Evolutionary conservation across 1,140 invertebrate genomes (phyloP), one percentile per base, ranked within the genome.

Genomic region (Zaprionus inermis): DNA sequence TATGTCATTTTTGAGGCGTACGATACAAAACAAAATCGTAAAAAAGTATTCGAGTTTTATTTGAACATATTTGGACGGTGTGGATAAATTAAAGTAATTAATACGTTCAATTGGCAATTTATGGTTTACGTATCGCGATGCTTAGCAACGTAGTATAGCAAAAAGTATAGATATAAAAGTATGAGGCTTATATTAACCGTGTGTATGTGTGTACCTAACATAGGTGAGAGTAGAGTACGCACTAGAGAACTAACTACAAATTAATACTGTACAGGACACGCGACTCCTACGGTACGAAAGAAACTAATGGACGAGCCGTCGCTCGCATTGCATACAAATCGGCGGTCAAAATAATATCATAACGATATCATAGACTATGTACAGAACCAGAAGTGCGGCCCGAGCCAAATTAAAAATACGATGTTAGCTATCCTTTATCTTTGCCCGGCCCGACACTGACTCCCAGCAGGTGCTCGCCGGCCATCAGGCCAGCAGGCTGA

Each of bases 401-500:
- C 11, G 41, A 34, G 56, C 63, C 72, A 70, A 89, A 80, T 85
- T 92, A 92, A 73, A 92, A 92, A 58, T 91, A 92, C 41, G 83
- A 66, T 74, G 79, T 80, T 79, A 92, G 91, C 91, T 92, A 92
- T 86, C 91, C 92, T 70, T 92, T 92, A 12, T 92, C 92, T 61
- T 92, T 92, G 46, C 91, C 91, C 3, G 91, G 76, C 11, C 91
- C 91, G 20, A 92, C 91, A 63, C 91, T 92, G 46, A 92, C 91
- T 54, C 92, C 92, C 28, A 92, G 69, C 54, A 92, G 70, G 77
- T 92, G 92, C 60, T 92, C 92, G 12, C 91, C 91, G 24, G 91
- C 78, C 91, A 92, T 92, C 30, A 92, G 69, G 34, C 91, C 91
- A 18, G 90, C 95, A n/a, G 97, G 97, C 91, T 98, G 97, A 91